Base-by-base conservation (phyloP, 2,888 invertebrate species). In the Drosophila subquinaria region DNA sequence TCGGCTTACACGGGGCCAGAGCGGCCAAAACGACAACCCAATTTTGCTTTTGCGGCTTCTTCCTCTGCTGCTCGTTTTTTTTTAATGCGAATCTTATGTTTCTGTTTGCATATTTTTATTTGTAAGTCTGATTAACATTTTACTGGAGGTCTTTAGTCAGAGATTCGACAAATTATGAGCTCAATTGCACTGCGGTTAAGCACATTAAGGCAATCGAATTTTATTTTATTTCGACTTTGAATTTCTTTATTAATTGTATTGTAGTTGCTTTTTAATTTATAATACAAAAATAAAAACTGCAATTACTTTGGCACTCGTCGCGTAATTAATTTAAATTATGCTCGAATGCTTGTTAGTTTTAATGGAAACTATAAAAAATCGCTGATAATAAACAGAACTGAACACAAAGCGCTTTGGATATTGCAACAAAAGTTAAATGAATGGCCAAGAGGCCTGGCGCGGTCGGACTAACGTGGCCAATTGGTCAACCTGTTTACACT, bases 41-140 rank as follows among this genome's bases (percentile, higher is more conserved):
- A 80, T 79, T 80, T 69, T 51, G 43, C 30, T 51, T 40, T 48
- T 59, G 72, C 56, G 72, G 73, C 69, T 61, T 60, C 76, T 68
- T 76, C 76, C 63, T 76, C 62, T 38, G 45, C 52, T 40, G 45
- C 38, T 43, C 23, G 63, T 71, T 69, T 88, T 17, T 17, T 71
- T 70, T 88, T 88, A 83, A 85, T 88, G 86, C 76, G 76, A 88
- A 80, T 73, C 72, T 80, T 72, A 66, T 85, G 86, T 81, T 76
- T 72, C 62, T 63, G 53, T 59, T 59, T 76, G 69, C 65, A 66
- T 55, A 78, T 59, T 35, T 61, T 59, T 73, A 45, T 33, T 65
- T 60, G 48, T 45, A 40, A 38, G 20, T 17, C 43, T 40, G 73
- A 55, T 67, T 48, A 69, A 60, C 71, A 52, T 66, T 69, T 65